These are phyloP conservation scores for Pterocles burchelli DNA, from an alignment of 2,113 vertebrate genomes.

Conservation along the genomic window DNA sequence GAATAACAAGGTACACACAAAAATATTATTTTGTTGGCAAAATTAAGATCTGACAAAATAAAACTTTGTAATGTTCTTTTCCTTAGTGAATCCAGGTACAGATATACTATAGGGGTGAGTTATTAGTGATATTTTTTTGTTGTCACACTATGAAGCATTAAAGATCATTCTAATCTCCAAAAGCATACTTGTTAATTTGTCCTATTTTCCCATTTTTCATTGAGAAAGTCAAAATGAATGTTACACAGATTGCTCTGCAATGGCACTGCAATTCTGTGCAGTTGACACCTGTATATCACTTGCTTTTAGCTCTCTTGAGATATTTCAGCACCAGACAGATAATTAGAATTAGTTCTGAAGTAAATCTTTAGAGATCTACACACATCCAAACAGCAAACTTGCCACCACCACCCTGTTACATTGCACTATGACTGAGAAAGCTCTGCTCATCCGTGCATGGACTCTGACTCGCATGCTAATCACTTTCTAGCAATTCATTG, in stretches of 20 bases:
- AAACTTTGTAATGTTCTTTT: neutral
- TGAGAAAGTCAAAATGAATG: neutral
- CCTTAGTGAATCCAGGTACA: neutral
- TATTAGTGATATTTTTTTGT: neutral
- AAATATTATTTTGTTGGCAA: conserved; percentile 19
- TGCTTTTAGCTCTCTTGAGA: neutral
- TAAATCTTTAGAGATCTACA: neutral
- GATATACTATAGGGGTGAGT: neutral
- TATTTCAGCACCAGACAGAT: neutral
- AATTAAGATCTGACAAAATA: conserved; percentile 27
- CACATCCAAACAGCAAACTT: neutral
- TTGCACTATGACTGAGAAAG: neutral
- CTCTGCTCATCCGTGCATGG: neutral
- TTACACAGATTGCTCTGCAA: neutral
- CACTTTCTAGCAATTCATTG: neutral
- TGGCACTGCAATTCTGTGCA: neutral
- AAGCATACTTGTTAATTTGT: conserved; percentile 1
- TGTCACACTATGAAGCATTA: neutral
- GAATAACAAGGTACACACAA: conserved; percentile 23
- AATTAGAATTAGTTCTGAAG: neutral
- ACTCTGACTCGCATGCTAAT: neutral
- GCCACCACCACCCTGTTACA: neutral
- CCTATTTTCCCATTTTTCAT: neutral
- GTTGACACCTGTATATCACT: neutral
- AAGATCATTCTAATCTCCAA: neutral